Percentiles rank a stretch among this genome's conserved stretches.
These are phyloP conservation scores for Ibidorhyncha struthersii DNA, from an alignment of 2,113 vertebrate species.

Conservation along the genomic window DNA sequence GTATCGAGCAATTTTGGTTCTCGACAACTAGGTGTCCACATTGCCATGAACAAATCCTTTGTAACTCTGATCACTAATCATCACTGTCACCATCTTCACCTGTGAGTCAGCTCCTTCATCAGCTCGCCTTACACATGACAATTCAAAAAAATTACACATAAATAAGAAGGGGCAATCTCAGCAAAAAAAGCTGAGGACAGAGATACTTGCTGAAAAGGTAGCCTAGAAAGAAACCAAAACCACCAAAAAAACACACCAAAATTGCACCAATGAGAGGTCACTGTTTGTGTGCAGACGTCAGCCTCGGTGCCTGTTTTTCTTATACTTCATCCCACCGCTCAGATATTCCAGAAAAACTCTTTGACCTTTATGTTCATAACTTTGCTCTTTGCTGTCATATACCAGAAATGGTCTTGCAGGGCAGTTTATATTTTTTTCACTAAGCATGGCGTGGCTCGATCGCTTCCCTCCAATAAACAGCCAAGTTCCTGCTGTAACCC, in stretches of 20 bases:
- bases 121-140: too few relatives aligned
- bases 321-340: background rate
- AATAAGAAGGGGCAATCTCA: background rate
- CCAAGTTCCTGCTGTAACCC: background rate
- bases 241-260: background rate
- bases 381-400: background rate
- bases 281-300: too few relatives aligned
- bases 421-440: accelerated
- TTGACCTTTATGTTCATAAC: background rate
- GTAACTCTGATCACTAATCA: background rate
- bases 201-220: background rate
- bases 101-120: background rate
- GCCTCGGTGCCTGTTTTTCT: background rate
- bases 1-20: background rate
- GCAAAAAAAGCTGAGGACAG: background rate
- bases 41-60: background rate
- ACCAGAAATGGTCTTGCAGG: background rate
- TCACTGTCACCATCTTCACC: background rate
- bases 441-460: background rate
- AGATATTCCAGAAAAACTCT: background rate
- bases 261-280: background rate
- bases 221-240: background rate
- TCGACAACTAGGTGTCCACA: background rate
- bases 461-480: background rate
- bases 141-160: background rate